phyloP scores from a whole-genome alignment of 2,113 vertebrate species.

The Dipodomys stephensi region DNA sequence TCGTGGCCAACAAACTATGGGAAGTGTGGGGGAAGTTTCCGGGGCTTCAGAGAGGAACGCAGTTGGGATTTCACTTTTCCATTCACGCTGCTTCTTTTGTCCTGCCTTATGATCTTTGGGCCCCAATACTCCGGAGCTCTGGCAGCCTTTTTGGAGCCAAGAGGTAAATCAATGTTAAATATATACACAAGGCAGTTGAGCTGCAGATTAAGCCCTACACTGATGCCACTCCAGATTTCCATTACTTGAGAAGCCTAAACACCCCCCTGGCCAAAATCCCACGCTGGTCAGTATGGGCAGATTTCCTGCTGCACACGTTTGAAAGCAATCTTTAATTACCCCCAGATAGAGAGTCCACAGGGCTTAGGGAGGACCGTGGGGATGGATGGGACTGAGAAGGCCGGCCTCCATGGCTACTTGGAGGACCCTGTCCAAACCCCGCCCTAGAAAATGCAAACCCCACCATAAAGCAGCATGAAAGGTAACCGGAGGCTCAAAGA shows the following conservation, averaged over 20 bases:
- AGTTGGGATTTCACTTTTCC: not conserved
- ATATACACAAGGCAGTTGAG: too few relatives aligned
- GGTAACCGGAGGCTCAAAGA: constrained; percentile 33
- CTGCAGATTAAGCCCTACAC: not conserved
- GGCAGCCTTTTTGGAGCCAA: not conserved
- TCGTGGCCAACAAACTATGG: not conserved
- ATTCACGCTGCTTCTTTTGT: not conserved
- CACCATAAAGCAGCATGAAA: constrained; percentile 22
- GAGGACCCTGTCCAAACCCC: not conserved
- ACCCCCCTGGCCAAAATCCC: not conserved
- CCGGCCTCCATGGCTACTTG: too few relatives aligned
- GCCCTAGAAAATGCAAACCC: not conserved
- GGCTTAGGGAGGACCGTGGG: not conserved
- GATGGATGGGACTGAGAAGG: too few relatives aligned
- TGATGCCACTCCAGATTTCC: not conserved
- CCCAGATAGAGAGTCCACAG: not conserved
- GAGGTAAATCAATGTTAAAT: not conserved
- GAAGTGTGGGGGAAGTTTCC: too few relatives aligned
- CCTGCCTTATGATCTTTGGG: not conserved
- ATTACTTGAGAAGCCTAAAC: not conserved
- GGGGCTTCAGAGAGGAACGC: not conserved
- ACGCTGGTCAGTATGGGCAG: not conserved
- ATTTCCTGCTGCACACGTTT: not conserved
- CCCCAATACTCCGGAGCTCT: not conserved
- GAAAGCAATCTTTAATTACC: not conserved